Evolutionary conservation across 2,888 invertebrate genomes (phyloP).

Genomic region (Eupeodes latifasciatus): DNA sequence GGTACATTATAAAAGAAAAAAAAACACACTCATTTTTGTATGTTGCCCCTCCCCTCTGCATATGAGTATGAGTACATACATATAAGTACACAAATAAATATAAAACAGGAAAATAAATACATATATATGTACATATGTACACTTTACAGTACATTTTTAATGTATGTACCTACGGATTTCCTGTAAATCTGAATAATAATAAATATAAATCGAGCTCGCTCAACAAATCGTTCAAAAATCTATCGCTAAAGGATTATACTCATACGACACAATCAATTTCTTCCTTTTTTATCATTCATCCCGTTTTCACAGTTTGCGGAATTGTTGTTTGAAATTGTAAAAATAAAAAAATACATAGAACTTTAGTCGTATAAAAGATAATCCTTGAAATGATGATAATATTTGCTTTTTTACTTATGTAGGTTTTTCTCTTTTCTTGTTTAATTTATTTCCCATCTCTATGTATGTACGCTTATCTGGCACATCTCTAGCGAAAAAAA

Average conservation of each 20-base stretch:
- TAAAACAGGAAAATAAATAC: slow-evolving; percentile 21
- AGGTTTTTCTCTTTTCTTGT: slow-evolving; percentile 19
- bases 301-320: slow-evolving; percentile 5
- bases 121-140: slow-evolving; percentile 15
- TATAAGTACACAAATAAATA: neutral
- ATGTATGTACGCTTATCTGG: neutral
- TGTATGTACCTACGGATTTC: slow-evolving; percentile 51
- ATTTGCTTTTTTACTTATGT: slow-evolving; percentile 54
- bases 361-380: slow-evolving; percentile 59
- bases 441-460: neutral
- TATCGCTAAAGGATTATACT: slow-evolving; percentile 66
- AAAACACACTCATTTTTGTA: slow-evolving; percentile 13
- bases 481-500: neutral
- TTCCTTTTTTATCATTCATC: slow-evolving; percentile 3
- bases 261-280: slow-evolving; percentile 51
- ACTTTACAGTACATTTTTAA: neutral
- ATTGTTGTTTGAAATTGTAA: slow-evolving; percentile 10
- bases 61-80: too few species aligned
- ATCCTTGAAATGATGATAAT: slow-evolving; percentile 70
- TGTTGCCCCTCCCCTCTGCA: slow-evolving; percentile 22
- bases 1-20: slow-evolving; percentile 32
- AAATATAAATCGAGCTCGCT: slow-evolving; percentile 65
- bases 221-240: slow-evolving; percentile 69
- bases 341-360: neutral
- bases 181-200: slow-evolving; percentile 70